These are phyloP conservation scores for Nemotelus pantherinus DNA, from an alignment of 2,888 invertebrate species.

Conservation along the genomic window DNA sequence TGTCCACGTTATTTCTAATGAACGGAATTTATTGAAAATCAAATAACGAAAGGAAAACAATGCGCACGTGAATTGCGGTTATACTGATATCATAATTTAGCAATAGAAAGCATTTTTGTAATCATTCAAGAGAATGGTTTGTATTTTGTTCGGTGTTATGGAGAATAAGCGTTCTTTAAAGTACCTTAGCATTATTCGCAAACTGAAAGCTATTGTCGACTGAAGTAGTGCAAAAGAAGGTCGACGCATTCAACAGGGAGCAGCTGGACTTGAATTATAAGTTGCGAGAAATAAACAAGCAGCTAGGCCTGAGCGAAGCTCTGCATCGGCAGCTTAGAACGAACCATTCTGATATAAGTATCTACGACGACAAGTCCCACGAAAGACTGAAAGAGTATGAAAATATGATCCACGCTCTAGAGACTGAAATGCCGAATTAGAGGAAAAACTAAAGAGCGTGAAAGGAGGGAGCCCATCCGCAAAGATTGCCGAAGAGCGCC, in stretches of 20 bases:
- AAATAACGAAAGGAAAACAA: no score
- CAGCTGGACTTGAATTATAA: slow-evolving; percentile 73
- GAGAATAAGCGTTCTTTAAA: no score
- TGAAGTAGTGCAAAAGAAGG: slow-evolving; percentile 73
- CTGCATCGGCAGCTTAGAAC: slow-evolving; percentile 60
- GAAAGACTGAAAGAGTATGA: slow-evolving; percentile 74
- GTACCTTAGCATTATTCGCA: no score
- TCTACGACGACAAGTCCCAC: slow-evolving; percentile 65
- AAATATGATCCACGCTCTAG: slow-evolving; percentile 73
- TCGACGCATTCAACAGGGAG: slow-evolving; percentile 61
- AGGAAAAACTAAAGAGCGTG: slow-evolving; percentile 72
- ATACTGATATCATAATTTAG: not conserved
- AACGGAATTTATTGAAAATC: no score
- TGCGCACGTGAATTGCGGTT: no score
- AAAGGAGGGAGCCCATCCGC: slow-evolving; percentile 69
- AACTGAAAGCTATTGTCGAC: slow-evolving; percentile 60
- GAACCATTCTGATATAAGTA: slow-evolving; percentile 58
- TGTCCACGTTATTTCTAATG: no score
- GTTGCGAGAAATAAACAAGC: slow-evolving; percentile 71
- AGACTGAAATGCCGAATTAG: slow-evolving; percentile 79
- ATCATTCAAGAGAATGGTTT: not conserved
- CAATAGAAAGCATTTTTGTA: slow-evolving; percentile 34
- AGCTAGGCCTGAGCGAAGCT: slow-evolving; percentile 61
- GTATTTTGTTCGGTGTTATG: no score
- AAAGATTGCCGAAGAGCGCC: slow-evolving; percentile 78